Evolutionary conservation across 2,888 invertebrate genomes (phyloP), one percentile per base, ranked within the genome.

Genomic region (Drosophila suboccidentalis): DNA sequence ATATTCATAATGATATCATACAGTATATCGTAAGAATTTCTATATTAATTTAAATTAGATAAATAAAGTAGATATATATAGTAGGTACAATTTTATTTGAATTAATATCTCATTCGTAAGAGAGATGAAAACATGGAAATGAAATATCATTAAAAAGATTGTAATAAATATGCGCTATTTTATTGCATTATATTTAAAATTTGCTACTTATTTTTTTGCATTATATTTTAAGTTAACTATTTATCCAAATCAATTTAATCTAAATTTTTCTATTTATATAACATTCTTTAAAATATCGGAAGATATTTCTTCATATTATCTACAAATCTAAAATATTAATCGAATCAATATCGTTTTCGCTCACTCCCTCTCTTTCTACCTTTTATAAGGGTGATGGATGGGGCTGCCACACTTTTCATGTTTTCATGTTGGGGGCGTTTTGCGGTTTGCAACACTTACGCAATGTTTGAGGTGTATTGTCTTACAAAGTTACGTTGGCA

Each of bases 401-500:
- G 43, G 44, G 75, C 62, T 79, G 78, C 47, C 78, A 78, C 59
- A 73, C 50, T 65, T 70, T 75, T 43, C 22, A 53, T 62, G 58
- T 51, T 59, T 62, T 60, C n/a, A 49, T 75, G 80, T 71, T 71
- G 76, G 36, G 62, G 80, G 65, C 65, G 71, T 69, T 72, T 75
- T 53, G 82, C 34, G 76, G 78, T 49, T 61, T 46, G 36, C 10
- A 41, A 43, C 47, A 58, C 63, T 80, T 82, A 80, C 79, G 80
- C 76, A 82, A 80, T 80, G 46, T 71, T 78, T 71, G 68, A 46
- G 41, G 54, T 54, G 72, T 82, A 82, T 80, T 79, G 79, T 67
- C 70, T 78, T 80, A 67, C 78, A 76, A 54, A 46, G 51, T 70
- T 43, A 59, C 46, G 46, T 39, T 68, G 26, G 47, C 41, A 26